A percentile compares a stretch with the other conserved stretches of the same genome.
These are phyloP conservation scores for Tachysurus fulvidraco DNA, from an alignment of 2,113 vertebrate genomes.

Conservation along the genomic window DNA sequence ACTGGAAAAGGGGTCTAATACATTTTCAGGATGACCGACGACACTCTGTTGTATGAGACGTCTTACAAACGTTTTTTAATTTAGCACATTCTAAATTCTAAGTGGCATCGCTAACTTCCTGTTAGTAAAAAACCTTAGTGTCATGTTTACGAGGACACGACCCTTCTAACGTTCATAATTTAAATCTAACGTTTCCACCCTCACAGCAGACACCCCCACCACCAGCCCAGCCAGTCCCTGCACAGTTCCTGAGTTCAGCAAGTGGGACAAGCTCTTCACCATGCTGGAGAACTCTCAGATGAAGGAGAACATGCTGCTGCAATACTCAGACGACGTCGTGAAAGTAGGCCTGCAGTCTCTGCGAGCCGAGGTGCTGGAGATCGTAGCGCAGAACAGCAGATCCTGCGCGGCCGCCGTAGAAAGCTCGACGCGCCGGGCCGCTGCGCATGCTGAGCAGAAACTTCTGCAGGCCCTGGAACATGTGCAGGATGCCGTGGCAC, in stretches of 20 bases:
- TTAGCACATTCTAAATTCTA: too few relatives aligned
- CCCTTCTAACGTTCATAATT: too few relatives aligned
- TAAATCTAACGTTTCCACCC: background rate
- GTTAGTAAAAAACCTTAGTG: too few relatives aligned
- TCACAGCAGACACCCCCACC: conserved; percentile 50
- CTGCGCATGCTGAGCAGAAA: conserved; percentile 65
- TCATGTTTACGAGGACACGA: too few relatives aligned
- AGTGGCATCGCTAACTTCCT: too few relatives aligned
- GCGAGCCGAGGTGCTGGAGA: conserved; percentile 78
- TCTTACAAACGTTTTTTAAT: too few relatives aligned
- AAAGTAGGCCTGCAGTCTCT: conserved; percentile 80
- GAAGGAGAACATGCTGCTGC: conserved; percentile 91
- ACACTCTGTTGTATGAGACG: too few relatives aligned
- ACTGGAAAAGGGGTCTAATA: too few relatives aligned
- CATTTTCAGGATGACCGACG: too few relatives aligned
- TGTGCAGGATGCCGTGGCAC: conserved; percentile 46
- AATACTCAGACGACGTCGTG: conserved; percentile 80
- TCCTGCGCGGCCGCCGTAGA: conserved; percentile 64
- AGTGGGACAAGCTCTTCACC: conserved; percentile 96
- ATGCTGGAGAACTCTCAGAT: conserved; percentile 98
- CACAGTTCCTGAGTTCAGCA: conserved; percentile 72
- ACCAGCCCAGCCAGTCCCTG: conserved; percentile 68
- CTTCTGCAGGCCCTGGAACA: conserved; percentile 63
- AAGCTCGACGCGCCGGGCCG: conserved; percentile 61
- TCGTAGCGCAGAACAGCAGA: conserved; percentile 65